These are phyloP conservation scores for Aurelia coerulea DNA, from an alignment of 30 jellyfish, hydroid and myxozoan species.

Conservation along the genomic window DNA sequence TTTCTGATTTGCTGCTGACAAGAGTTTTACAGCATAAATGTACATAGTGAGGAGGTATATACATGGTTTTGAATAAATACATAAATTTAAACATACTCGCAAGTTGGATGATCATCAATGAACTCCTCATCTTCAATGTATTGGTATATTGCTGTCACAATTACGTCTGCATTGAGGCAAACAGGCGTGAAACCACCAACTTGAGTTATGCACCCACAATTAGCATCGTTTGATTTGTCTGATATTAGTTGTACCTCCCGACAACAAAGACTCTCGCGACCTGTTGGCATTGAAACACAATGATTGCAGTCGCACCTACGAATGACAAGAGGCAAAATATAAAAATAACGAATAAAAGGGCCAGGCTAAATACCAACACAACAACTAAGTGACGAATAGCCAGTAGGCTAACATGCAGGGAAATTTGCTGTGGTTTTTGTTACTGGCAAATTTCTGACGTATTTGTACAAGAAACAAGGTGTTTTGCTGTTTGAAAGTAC, in stretches of 20 bases:
- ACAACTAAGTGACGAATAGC: neutral
- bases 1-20: too few relatives aligned
- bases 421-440: neutral
- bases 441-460: conserved; percentile 6
- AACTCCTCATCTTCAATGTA: conserved; percentile 49
- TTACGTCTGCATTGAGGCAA: conserved; percentile 26
- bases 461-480: neutral
- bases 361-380: conserved; percentile 11
- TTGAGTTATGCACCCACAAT: conserved; percentile 38
- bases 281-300: conserved; percentile 23
- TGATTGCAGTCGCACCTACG: conserved; percentile 21
- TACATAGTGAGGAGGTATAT: too few relatives aligned
- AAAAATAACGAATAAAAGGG: neutral
- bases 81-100: conserved; percentile 6
- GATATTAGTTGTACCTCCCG: conserved; percentile 7
- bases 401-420: neutral
- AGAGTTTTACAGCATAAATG: too few relatives aligned
- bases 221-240: conserved; percentile 19
- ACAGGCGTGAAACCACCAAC: conserved; percentile 33
- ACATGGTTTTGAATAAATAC: too few relatives aligned
- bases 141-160: conserved; percentile 41
- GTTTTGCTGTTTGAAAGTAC: neutral
- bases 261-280: conserved; percentile 29
- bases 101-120: conserved; percentile 40
- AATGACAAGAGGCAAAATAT: neutral